A percentile compares a stretch with the other conserved stretches of the same genome.
These are phyloP conservation scores for Lithobius niger DNA, from an alignment of 1,140 invertebrate genomes.

Conservation along the genomic window DNA sequence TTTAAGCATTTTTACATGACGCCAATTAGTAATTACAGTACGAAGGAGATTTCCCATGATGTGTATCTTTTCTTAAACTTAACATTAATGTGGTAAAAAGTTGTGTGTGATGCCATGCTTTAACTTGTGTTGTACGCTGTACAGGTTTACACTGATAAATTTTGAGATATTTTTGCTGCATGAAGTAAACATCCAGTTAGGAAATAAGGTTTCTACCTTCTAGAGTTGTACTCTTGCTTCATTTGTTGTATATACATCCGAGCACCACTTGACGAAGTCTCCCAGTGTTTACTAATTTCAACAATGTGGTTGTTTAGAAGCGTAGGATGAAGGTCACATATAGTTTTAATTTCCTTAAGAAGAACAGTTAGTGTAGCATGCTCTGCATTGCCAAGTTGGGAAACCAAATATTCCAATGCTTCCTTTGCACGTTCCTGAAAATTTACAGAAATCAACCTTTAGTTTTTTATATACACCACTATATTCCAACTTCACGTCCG, in stretches of 20 bases:
- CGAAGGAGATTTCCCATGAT: no score
- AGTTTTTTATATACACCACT: no score
- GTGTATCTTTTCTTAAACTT: no score
- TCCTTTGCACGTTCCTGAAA: constrained; percentile 54
- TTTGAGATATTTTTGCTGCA: constrained; percentile 1
- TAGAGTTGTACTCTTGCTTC: constrained; percentile 28
- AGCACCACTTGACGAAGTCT: constrained; percentile 32
- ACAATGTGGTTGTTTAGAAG: constrained; percentile 60
- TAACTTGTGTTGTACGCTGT: no score
- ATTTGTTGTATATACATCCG: constrained; percentile 35
- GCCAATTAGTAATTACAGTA: no score
- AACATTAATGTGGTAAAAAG: no score
- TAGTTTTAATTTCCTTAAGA: constrained; percentile 55
- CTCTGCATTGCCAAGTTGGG: constrained; percentile 52
- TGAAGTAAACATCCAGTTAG: no score
- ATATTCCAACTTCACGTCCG: neutral
- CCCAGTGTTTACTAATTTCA: constrained; percentile 49
- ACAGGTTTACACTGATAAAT: constrained; percentile 3
- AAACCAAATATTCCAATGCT: constrained; percentile 61
- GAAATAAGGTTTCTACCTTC: constrained; percentile 22
- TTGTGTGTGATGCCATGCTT: no score
- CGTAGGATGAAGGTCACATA: constrained; percentile 58
- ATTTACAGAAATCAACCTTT: no score
- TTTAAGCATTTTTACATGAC: no score
- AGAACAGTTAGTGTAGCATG: constrained; percentile 51